Percentiles rank a stretch among this genome's conserved stretches.
phyloP scores from a whole-genome alignment of 2,888 invertebrate genomes.

The Marronus borbonicus region DNA sequence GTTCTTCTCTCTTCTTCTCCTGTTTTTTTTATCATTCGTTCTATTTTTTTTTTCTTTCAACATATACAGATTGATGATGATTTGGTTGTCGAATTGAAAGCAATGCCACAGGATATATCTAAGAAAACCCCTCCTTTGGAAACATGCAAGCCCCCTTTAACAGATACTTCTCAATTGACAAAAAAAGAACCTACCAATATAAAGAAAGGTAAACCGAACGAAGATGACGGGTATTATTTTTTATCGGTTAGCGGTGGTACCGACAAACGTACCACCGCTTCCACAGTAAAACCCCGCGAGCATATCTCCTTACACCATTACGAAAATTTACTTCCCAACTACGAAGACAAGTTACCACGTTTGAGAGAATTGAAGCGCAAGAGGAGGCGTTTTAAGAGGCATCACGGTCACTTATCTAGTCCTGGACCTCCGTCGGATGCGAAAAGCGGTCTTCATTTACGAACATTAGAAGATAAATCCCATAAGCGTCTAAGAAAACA shows the following conservation, averaged over 20 bases:
- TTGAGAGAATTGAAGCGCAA: slow-evolving; percentile 18
- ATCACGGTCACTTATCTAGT: slow-evolving; percentile 5
- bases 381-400: slow-evolving; percentile 37
- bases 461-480: not conserved
- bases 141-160: slow-evolving; percentile 4
- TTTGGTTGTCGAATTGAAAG: slow-evolving; percentile 33
- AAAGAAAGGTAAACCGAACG: slow-evolving; percentile 27
- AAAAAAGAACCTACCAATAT: slow-evolving; percentile 29
- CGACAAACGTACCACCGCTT: slow-evolving; percentile 58
- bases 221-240: slow-evolving; percentile 56
- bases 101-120: slow-evolving; percentile 1
- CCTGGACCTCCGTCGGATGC: not conserved
- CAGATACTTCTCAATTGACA: slow-evolving; percentile 2
- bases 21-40: too few relatives aligned
- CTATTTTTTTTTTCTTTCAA: slow-evolving; percentile 2
- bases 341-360: slow-evolving; percentile 34
- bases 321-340: slow-evolving; percentile 21
- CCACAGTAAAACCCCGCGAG: slow-evolving; percentile 10
- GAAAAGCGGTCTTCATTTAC: too few relatives aligned
- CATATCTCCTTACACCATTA: slow-evolving; percentile 12
- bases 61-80: slow-evolving; percentile 20
- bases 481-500: not conserved
- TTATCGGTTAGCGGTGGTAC: slow-evolving; percentile 60
- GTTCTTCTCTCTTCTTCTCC: too few relatives aligned
- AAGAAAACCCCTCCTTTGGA: not conserved